Evolutionary conservation across 2,888 invertebrate species (phyloP).

Genomic region (Eupithecia insigniata): DNA sequence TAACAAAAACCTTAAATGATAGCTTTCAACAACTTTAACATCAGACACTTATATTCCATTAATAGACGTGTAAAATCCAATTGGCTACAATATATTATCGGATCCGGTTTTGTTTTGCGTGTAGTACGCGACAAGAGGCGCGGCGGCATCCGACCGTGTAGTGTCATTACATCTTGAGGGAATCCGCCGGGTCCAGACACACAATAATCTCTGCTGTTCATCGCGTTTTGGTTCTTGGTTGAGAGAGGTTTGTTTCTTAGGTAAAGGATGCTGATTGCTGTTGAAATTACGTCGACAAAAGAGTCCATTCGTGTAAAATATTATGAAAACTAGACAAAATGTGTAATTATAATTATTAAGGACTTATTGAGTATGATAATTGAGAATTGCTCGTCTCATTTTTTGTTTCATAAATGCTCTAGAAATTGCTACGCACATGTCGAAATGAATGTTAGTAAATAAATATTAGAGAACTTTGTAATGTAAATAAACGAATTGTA

Average conservation of each 20-base stretch:
- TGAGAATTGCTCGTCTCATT: background rate
- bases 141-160: constrained; percentile 51
- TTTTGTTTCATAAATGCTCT: background rate
- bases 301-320: background rate
- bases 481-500: too few species aligned
- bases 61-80: background rate
- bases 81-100: background rate
- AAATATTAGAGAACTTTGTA: too few species aligned
- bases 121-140: constrained; percentile 51
- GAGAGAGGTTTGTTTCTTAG: background rate
- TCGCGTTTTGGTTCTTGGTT: background rate
- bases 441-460: background rate
- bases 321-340: too few species aligned
- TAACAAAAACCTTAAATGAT: too few species aligned
- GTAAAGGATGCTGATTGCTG: background rate
- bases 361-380: too few species aligned
- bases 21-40: background rate
- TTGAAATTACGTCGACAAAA: background rate
- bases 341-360: too few species aligned
- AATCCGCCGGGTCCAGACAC: constrained; percentile 14
- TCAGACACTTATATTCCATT: background rate
- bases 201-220: background rate
- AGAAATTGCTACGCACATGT: background rate
- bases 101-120: constrained; percentile 28
- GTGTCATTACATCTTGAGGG: constrained; percentile 57